These are phyloP conservation scores for Sisor rabdophorus DNA, from an alignment of 2,113 vertebrate species.

Conservation along the genomic window DNA sequence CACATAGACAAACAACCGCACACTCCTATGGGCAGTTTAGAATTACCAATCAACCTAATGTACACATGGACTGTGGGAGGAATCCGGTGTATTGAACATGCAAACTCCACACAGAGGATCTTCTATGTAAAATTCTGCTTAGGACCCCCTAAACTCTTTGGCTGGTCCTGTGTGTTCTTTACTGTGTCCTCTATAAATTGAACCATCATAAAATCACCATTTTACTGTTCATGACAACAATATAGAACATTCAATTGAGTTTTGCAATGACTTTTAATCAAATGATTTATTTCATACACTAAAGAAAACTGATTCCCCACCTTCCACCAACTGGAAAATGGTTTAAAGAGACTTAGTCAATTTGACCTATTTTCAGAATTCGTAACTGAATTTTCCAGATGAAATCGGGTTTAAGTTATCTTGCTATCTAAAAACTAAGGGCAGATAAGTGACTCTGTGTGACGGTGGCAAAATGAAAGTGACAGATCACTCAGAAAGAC, in stretches of 20 bases:
- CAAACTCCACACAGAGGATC: no score
- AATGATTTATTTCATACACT: background rate
- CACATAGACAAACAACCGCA: no score
- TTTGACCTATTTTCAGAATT: conserved; percentile 25
- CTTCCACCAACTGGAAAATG: background rate
- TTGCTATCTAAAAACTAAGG: conserved; percentile 53
- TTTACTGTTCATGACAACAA: background rate
- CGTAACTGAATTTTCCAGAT: conserved; percentile 45
- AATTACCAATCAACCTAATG: no score
- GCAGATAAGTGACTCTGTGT: conserved; percentile 60
- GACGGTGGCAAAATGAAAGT: conserved; percentile 41
- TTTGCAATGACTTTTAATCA: background rate
- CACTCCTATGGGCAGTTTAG: no score
- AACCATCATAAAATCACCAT: background rate
- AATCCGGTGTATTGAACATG: no score
- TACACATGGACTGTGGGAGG: no score
- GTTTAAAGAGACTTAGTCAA: conserved; percentile 27
- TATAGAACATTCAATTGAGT: conserved; percentile 2
- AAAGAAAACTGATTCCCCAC: background rate
- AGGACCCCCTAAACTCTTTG: no score
- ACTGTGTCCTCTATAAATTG: no score
- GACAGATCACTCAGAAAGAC: no score
- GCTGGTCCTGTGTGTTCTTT: no score
- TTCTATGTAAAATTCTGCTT: no score
- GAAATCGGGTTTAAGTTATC: conserved; percentile 58